A percentile compares a stretch with the other conserved stretches of the same genome.
These are phyloP conservation scores for Eupithecia subumbrata DNA, from an alignment of 2,888 invertebrate genomes.

Conservation along the genomic window DNA sequence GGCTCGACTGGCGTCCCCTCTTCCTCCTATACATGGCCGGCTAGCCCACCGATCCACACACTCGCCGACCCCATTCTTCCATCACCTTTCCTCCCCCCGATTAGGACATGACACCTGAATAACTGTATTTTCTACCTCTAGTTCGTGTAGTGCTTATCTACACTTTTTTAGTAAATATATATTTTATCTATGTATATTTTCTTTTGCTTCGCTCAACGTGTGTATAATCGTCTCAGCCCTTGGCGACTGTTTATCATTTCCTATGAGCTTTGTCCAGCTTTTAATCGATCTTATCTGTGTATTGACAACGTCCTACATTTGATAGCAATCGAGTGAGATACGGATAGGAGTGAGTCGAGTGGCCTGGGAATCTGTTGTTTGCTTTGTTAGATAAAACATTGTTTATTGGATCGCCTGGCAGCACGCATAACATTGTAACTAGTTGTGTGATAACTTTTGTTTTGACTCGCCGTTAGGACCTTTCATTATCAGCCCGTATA, in stretches of 20 bases:
- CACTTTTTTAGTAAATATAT: too few relatives aligned
- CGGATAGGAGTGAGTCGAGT: constrained; percentile 16
- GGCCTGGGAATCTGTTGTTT: constrained; percentile 16
- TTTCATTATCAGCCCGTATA: not conserved
- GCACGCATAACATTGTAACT: not conserved
- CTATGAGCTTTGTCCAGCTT: constrained; percentile 49
- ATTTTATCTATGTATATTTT: too few relatives aligned
- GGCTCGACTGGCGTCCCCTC: too few relatives aligned
- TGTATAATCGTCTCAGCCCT: not conserved
- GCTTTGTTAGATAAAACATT: constrained; percentile 20
- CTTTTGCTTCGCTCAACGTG: not conserved
- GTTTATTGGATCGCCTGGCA: constrained; percentile 5
- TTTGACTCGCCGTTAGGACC: not conserved
- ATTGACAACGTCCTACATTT: constrained; percentile 36
- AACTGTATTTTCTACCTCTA: not conserved
- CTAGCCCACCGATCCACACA: too few relatives aligned
- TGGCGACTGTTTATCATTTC: constrained; percentile 48
- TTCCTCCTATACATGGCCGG: too few relatives aligned
- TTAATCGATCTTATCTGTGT: constrained; percentile 45
- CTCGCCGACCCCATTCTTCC: too few relatives aligned
- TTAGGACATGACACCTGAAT: too few relatives aligned
- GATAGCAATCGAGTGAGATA: constrained; percentile 43
- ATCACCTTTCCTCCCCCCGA: too few relatives aligned
- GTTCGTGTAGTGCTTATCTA: not conserved
- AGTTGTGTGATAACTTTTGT: not conserved